Conservation (phyloP, 1,140 invertebrate species). For the Apis cerana region DNA sequence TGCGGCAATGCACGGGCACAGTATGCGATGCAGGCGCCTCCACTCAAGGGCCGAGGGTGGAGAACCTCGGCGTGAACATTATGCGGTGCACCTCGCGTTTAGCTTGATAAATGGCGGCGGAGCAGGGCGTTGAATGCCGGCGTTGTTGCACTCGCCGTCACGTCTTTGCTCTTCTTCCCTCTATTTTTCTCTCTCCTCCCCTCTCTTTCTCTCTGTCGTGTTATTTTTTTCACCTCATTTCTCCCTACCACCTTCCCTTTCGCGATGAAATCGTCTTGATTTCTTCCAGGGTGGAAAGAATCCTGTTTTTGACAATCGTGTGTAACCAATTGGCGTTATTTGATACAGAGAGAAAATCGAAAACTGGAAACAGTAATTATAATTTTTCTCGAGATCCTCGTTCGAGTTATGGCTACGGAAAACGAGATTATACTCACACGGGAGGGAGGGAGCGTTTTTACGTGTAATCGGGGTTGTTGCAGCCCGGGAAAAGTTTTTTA, state of each 20-base stretch:
- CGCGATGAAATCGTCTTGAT: conserved; percentile 29
- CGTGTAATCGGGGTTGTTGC: conserved; percentile 43
- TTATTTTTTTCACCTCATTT: neutral
- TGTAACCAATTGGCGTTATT: neutral
- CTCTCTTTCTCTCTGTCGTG: neutral
- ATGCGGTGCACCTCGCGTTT: conserved; percentile 59
- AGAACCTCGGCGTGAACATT: conserved; percentile 55
- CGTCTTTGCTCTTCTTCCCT: conserved; percentile 21
- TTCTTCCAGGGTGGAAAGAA: conserved; percentile 31
- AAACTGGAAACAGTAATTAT: conserved; percentile 7
- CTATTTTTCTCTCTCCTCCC: neutral
- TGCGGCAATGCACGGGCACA: conserved; percentile 17
- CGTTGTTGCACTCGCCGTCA: conserved; percentile 31
- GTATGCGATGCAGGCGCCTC: conserved; percentile 37
- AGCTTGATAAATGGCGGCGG: conserved; percentile 62
- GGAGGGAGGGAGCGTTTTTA: conserved; percentile 45
- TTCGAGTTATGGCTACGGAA: neutral
- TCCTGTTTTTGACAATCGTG: neutral
- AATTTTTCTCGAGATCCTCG: conserved; percentile 14
- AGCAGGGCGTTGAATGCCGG: conserved; percentile 34
- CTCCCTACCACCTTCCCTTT: neutral
- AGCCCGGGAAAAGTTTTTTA: conserved; percentile 55
- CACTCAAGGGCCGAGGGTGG: conserved; percentile 23
- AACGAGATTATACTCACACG: conserved; percentile 54
- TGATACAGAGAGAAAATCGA: neutral